phyloP scores from a whole-genome alignment of 2,888 invertebrate genomes.

The Heliconius erato region DNA sequence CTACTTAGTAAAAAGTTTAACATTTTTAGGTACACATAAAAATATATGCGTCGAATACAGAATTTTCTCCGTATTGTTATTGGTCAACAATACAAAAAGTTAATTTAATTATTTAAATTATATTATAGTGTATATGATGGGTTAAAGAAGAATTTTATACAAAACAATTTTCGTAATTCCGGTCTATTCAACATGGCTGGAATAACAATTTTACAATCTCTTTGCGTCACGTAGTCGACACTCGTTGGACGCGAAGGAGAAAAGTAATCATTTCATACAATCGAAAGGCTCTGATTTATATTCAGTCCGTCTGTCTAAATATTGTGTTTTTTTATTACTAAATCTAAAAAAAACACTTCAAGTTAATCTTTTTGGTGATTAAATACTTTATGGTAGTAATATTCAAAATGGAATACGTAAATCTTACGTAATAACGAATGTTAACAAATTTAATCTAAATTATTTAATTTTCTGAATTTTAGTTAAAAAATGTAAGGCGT shows the following conservation, averaged over 20 bases:
- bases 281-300: conserved; percentile 78
- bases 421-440: too few species aligned
- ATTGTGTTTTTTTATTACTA: conserved; percentile 56
- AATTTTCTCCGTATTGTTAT: not conserved
- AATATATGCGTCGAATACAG: not conserved
- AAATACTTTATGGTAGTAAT: not conserved
- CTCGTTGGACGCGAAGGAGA: conserved; percentile 76
- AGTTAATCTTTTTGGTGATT: conserved; percentile 20
- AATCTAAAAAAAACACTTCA: conserved; percentile 34
- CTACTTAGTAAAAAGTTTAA: not conserved
- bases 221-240: conserved; percentile 77
- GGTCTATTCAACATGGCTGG: conserved; percentile 77
- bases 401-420: not conserved
- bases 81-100: not conserved
- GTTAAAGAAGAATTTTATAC: conserved; percentile 23
- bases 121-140: conserved; percentile 5
- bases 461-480: too few species aligned
- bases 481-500: too few species aligned
- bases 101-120: not conserved
- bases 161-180: conserved; percentile 73
- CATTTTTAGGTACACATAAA: not conserved
- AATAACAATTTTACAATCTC: conserved; percentile 84
- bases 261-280: conserved; percentile 81
- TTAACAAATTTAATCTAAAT: too few species aligned
- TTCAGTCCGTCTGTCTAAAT: conserved; percentile 77